These are phyloP conservation scores for Taeniopygia guttata DNA, from an alignment of 2,797 vertebrate genomes.

Conservation along the genomic window DNA sequence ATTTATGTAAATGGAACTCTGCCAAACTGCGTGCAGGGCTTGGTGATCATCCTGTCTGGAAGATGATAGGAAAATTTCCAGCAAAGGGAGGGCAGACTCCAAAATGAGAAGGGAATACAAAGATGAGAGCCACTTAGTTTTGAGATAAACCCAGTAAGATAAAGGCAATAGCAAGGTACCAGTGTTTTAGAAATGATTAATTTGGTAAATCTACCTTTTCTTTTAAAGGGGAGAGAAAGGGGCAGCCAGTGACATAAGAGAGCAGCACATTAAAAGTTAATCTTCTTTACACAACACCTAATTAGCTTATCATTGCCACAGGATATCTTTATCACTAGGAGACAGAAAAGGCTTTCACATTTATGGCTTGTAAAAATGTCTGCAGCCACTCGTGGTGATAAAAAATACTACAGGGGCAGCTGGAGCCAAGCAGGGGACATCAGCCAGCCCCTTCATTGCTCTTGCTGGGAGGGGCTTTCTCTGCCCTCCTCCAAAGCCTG, in stretches of 20 bases:
- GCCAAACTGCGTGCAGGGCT: neutral
- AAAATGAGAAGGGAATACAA: neutral
- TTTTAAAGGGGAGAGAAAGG: neutral
- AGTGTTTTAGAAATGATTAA: neutral
- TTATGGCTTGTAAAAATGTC: conserved; percentile 39
- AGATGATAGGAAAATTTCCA: conserved; percentile 5
- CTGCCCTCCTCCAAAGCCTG: neutral
- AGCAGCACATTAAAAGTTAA: conserved; percentile 48
- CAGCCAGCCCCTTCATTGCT: neutral
- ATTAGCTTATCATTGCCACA: conserved; percentile 39
- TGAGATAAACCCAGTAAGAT: neutral
- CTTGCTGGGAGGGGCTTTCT: neutral
- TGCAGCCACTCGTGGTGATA: neutral
- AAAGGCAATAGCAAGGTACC: neutral
- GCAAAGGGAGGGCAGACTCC: neutral
- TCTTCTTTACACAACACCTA: conserved; percentile 23
- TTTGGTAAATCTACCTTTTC: neutral
- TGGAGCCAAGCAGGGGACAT: neutral
- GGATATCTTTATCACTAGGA: conserved; percentile 18
- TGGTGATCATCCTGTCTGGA: neutral
- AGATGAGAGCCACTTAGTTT: conserved; percentile 13
- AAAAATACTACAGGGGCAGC: neutral
- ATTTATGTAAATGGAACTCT: neutral
- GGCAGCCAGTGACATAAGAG: conserved; percentile 11
- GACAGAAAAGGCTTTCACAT: conserved; percentile 20